Evolutionary conservation across 2,888 invertebrate species (phyloP), one percentile per base, ranked within the genome.

Genomic region (Carterocephalus palaemon): DNA sequence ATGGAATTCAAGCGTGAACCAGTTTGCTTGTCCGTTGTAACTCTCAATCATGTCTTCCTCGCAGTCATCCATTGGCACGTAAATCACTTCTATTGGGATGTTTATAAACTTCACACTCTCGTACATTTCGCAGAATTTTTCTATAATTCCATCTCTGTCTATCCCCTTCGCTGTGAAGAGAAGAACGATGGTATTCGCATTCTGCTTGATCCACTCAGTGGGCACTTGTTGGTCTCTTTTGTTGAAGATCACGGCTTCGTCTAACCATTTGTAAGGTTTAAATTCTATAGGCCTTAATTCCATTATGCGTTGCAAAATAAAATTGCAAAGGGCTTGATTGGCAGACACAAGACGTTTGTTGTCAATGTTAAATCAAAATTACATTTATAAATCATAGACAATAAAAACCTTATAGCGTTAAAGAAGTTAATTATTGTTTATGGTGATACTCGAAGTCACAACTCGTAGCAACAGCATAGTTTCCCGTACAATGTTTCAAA

Each of bases 21-120:
- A 86, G 38, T 86, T 85, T 0, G 85, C 85, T 65, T 86, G 85
- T 0, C 53, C 47, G 0, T 67, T 53, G 43, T 56, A 84, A 10
- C 67, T 64, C 0, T 45, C 34, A 8, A 39, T 38, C 61, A 71
- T 74, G 1, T 74, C 69, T 1, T 56, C 53, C 33, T 70, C 60
- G 0, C 43, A 65, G 0, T 75, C 74, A 22, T 85, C 85, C 60
- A 79, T 57, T 0, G 85, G 79, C 0, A 84, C 50, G 20, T 81
- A 67, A 2, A 86, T 70, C 0, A 86, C 85, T 66, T 86, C 85
- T 22, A 85, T 57, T 0, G 84, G 81, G 1, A 84, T 10, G 47
- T 82, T 77, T 0, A 57, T 31, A 8, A 61, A 57, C 47, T 84
- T 85, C 0, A 71, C 62, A 19, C 61, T 70, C 53, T 84, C 85